Base-by-base conservation (phyloP, 2,888 invertebrate species). In the Mechanitis messenoides region DNA sequence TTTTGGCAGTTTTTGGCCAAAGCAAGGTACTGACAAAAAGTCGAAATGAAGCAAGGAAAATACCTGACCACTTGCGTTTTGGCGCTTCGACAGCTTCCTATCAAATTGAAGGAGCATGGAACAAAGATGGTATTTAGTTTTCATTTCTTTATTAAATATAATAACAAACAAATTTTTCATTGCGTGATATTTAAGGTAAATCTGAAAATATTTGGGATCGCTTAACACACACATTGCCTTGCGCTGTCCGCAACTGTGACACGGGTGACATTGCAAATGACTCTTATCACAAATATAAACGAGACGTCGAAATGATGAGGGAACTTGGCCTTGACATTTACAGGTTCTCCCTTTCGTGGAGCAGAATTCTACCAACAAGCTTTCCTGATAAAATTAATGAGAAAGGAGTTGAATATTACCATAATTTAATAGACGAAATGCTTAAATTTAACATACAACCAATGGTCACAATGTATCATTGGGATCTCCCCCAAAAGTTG, bases 131-230 rank as follows among this genome's bases (percentile, higher is more conserved):
- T 85, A 67, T 56, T 33, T 56, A 33, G 7, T 28, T 28, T 46
- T 33, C 38, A 9, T 31, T 50, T 50, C 31, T 9, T 31, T 0
- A 50, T 50, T 50, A 7, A 7, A 20, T 20, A 20, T 20, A 7
- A 50, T 50, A 31, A 50, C 11, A 7, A 50, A 31, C 7, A 28
- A 9, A 11, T 31, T 54, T 11, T 45, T 33, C n/a, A 59, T 42
- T 31, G 9, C 31, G 2, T 31, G 6, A 31, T 31, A 50, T 71
- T 76, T 20, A 63, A 86, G 92, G 91, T 31, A 92, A 92, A 76
- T 79, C 90, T 1, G 87, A 89, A 79, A 92, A 87, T 61, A 92
- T 93, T 64, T 94, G 93, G 94, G 94, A 94, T 76, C 83, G 77
- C 60, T 76, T 92, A 69, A 88, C 91, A 1, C 92, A 92, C 53